phyloP scores from a whole-genome alignment of 2,888 invertebrate genomes.

The Chrysopilus asiliformis region DNA sequence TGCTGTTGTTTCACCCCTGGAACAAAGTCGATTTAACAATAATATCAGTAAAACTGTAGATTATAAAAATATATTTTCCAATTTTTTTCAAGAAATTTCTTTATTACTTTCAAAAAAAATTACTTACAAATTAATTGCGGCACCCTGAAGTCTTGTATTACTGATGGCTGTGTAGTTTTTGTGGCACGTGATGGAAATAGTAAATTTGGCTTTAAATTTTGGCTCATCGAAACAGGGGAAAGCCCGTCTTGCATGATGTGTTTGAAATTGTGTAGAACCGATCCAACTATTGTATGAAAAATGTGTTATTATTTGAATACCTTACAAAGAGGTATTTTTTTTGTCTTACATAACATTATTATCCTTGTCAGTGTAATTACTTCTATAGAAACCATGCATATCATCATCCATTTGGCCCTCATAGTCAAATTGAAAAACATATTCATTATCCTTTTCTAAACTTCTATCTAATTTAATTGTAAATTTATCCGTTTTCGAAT shows the following conservation, averaged over 20 bases:
- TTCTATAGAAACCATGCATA: constrained; percentile 41
- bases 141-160: constrained; percentile 20
- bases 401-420: constrained; percentile 39
- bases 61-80: constrained; percentile 6
- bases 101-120: background rate
- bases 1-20: constrained; percentile 20
- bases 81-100: background rate
- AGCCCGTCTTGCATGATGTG: constrained; percentile 51
- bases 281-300: no score
- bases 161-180: constrained; percentile 22
- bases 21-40: no score
- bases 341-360: constrained; percentile 26
- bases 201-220: constrained; percentile 51
- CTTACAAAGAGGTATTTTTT: constrained; percentile 1
- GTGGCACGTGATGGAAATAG: constrained; percentile 33
- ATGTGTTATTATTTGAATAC: background rate
- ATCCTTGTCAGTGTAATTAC: constrained; percentile 30
- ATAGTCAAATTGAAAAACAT: constrained; percentile 38
- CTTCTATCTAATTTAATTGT: constrained; percentile 30
- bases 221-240: constrained; percentile 76
- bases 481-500: constrained; percentile 33
- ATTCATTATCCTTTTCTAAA: constrained; percentile 27
- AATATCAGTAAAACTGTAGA: no score
- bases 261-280: constrained; percentile 57
- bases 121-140: background rate